Conservation (phyloP, 2,888 invertebrate genomes). For the Trimorus sp. region DNA sequence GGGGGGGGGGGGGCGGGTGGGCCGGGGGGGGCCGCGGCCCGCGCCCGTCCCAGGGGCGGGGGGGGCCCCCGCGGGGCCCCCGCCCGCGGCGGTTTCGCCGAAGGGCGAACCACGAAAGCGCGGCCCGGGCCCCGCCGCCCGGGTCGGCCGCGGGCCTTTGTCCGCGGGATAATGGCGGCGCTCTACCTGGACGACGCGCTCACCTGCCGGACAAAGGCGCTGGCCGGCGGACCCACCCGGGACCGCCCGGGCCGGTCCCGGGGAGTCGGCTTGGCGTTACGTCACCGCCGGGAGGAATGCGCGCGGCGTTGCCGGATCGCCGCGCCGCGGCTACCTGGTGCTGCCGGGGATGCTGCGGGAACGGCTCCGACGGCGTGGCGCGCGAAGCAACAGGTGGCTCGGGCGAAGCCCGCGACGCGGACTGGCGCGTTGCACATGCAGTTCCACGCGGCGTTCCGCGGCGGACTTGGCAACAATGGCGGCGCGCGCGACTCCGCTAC, state of each 20-base stretch:
- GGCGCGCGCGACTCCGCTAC: constrained; percentile 69
- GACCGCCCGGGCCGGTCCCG: background rate
- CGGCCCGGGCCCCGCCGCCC: constrained; percentile 41
- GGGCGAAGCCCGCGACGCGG: constrained; percentile 50
- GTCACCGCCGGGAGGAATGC: background rate
- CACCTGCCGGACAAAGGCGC: constrained; percentile 64
- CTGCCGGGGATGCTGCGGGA: no score
- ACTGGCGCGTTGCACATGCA: constrained; percentile 64
- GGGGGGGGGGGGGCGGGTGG: constrained; percentile 64
- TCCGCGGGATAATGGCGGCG: constrained; percentile 78
- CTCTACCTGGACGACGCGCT: constrained; percentile 76
- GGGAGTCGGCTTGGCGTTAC: no score
- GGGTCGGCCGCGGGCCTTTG: constrained; percentile 59
- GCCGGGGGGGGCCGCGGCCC: constrained; percentile 56
- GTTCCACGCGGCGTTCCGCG: constrained; percentile 59
- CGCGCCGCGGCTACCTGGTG: no score
- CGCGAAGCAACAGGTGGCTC: constrained; percentile 66
- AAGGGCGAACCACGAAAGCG: constrained; percentile 53
- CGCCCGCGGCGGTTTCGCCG: constrained; percentile 41
- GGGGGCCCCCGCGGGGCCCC: constrained; percentile 48
- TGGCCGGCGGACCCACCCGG: background rate
- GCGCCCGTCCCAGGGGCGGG: constrained; percentile 43
- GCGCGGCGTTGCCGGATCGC: background rate
- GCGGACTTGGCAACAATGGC: constrained; percentile 73
- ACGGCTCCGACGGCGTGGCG: background rate